phyloP scores from a whole-genome alignment of 2,113 vertebrate species.

The Butorides virescens region DNA sequence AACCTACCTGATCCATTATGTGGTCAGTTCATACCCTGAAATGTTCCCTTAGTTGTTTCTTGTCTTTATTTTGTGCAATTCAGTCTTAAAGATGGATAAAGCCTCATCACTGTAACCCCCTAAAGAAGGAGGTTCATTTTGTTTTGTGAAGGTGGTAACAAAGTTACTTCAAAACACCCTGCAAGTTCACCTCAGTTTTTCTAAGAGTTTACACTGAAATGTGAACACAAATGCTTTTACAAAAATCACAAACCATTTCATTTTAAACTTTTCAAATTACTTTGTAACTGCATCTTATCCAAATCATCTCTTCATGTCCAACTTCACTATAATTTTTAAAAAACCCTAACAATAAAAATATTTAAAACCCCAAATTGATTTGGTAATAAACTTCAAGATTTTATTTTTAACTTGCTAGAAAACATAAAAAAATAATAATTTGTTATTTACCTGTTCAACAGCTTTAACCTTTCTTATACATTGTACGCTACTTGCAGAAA shows the following conservation, averaged over 20 bases:
- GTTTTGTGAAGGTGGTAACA: neutral
- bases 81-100: neutral
- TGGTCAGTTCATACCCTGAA: neutral
- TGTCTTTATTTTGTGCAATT: neutral
- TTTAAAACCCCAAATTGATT: neutral
- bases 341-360: neutral
- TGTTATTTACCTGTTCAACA: neutral
- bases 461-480: neutral
- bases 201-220: neutral
- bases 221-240: accelerated
- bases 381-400: accelerated
- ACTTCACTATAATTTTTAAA: neutral
- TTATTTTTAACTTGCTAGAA: neutral
- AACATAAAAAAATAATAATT: neutral
- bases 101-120: neutral
- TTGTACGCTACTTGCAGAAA: neutral
- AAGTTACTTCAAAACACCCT: neutral
- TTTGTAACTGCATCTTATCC: neutral
- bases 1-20: neutral
- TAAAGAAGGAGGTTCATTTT: neutral
- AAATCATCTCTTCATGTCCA: neutral
- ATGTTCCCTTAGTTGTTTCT: neutral
- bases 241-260: neutral
- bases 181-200: neutral
- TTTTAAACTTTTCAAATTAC: neutral